phyloP scores from a whole-genome alignment of 1,140 invertebrate genomes.

The Trigoniulus corallinus region DNA sequence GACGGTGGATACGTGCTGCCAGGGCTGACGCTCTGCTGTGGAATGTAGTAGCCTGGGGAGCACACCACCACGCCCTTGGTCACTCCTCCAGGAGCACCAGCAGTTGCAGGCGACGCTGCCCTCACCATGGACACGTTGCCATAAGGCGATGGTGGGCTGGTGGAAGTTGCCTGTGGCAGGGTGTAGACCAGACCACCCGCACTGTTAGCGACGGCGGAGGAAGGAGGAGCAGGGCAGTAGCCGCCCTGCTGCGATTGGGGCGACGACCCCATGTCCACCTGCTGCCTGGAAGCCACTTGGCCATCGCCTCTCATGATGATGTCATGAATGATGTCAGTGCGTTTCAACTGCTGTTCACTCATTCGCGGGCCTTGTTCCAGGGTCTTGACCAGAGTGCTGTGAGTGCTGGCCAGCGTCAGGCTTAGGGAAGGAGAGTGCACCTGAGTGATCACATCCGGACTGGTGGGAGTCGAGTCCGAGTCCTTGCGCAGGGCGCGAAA shows the following conservation, averaged over 20 bases:
- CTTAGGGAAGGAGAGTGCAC: constrained; percentile 10
- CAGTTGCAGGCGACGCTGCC: background rate
- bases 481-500: constrained; percentile 56
- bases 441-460: constrained; percentile 5
- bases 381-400: constrained; percentile 68
- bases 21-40: background rate
- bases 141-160: background rate
- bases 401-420: constrained; percentile 52
- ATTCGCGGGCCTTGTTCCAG: constrained; percentile 72
- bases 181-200: background rate
- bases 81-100: background rate
- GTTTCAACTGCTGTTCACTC: constrained; percentile 73
- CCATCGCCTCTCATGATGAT: constrained; percentile 60
- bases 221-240: background rate
- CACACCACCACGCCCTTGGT: constrained; percentile 6
- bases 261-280: background rate
- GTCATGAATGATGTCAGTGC: constrained; percentile 73
- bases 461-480: constrained; percentile 16
- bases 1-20: background rate
- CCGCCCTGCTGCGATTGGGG: background rate
- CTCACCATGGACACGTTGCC: background rate
- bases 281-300: background rate
- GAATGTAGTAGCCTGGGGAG: constrained; percentile 10
- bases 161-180: background rate
- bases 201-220: background rate